Conservation (phyloP, 2,888 invertebrate species). For the Zaprionus bogoriensis region DNA sequence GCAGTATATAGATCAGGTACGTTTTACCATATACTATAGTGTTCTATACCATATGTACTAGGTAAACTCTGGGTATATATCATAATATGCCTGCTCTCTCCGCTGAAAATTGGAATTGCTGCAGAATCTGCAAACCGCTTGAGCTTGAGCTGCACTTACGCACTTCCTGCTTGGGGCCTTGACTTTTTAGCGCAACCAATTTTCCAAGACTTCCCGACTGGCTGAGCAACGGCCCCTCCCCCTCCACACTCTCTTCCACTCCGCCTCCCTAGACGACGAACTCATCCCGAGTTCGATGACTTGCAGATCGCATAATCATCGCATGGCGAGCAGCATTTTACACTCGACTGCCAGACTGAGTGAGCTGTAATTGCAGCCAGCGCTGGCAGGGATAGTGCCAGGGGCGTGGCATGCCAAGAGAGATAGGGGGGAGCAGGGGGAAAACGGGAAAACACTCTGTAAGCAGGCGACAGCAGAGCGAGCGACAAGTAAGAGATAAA, state of each 20-base stretch:
- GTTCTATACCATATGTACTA: too few relatives aligned
- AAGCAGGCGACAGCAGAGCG: conserved; percentile 12
- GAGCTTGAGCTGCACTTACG: not conserved
- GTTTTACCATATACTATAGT: too few relatives aligned
- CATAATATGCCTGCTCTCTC: too few relatives aligned
- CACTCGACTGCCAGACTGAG: conserved; percentile 45
- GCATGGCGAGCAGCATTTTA: conserved; percentile 50
- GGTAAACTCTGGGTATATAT: too few relatives aligned
- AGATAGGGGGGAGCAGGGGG: not conserved
- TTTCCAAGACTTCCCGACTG: too few relatives aligned
- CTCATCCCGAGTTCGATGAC: conserved; percentile 57
- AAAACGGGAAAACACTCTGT: conserved; percentile 12
- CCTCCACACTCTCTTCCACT: too few relatives aligned
- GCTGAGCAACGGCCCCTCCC: too few relatives aligned
- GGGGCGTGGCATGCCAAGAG: not conserved
- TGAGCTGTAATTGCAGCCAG: conserved; percentile 12
- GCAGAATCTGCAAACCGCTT: not conserved
- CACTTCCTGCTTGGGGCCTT: not conserved
- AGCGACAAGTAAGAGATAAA: conserved; percentile 36
- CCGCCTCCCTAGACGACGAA: not conserved
- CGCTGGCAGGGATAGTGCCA: not conserved
- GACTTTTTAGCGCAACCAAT: too few relatives aligned
- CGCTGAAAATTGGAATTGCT: too few relatives aligned
- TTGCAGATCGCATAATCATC: conserved; percentile 26
- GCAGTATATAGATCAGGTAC: too few relatives aligned